These are phyloP conservation scores for human DNA, from an alignment of 2,113 vertebrate species.

Conservation along the genomic window DNA sequence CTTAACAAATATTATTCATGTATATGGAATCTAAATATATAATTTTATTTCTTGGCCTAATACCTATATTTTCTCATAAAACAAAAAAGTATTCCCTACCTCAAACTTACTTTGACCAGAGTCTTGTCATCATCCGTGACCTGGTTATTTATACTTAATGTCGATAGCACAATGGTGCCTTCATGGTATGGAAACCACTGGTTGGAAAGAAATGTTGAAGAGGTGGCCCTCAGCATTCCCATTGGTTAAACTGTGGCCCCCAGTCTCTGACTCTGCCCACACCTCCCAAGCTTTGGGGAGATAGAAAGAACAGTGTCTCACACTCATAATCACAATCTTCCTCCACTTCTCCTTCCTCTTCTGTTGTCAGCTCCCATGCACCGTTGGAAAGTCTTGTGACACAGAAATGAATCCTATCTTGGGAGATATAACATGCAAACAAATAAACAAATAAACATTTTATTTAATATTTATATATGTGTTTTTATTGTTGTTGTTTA, in stretches of 20 bases:
- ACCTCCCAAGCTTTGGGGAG: background rate
- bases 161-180: background rate
- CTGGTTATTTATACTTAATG: background rate
- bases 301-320: background rate
- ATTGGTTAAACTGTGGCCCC: background rate
- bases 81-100: background rate
- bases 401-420: background rate
- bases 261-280: background rate
- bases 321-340: background rate
- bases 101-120: background rate
- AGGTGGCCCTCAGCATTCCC: background rate
- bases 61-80: background rate
- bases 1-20: background rate
- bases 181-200: background rate
- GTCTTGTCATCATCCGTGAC: background rate
- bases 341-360: background rate
- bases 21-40: background rate
- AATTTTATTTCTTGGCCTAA: conserved; percentile 1
- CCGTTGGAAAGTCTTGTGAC: background rate
- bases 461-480: background rate
- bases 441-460: background rate
- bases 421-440: background rate
- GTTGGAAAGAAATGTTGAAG: background rate
- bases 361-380: background rate
- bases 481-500: background rate